These are phyloP conservation scores for Nomada fucata DNA, from an alignment of 2,888 invertebrate genomes.

Conservation along the genomic window DNA sequence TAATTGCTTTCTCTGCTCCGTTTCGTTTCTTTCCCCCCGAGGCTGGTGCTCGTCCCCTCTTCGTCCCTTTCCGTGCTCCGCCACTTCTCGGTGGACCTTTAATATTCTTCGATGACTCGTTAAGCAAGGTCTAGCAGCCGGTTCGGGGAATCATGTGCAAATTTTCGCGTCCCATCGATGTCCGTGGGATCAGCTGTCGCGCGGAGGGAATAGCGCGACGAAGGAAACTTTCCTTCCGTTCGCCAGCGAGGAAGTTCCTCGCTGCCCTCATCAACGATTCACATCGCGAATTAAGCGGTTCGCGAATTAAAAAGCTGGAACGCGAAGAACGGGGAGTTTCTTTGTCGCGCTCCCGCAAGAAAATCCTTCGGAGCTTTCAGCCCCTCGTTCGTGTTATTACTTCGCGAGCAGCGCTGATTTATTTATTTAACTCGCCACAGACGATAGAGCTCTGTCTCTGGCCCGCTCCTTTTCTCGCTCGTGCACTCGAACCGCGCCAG, in stretches of 20 bases:
- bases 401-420: constrained; percentile 40
- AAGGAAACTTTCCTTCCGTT: constrained; percentile 14
- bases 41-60: too few species aligned
- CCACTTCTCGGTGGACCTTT: too few species aligned
- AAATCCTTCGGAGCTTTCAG: constrained; percentile 38
- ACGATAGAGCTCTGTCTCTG: neutral
- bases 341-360: constrained; percentile 27
- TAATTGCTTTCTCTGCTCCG: constrained; percentile 28
- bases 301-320: constrained; percentile 55
- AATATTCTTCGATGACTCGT: neutral
- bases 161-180: neutral
- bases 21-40: constrained; percentile 7
- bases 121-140: neutral
- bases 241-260: neutral
- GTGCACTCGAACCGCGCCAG: neutral
- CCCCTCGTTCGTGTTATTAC: constrained; percentile 34
- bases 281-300: constrained; percentile 57
- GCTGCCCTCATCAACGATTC: constrained; percentile 49
- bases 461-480: neutral
- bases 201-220: neutral
- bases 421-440: constrained; percentile 43
- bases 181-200: neutral
- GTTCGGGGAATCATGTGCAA: neutral
- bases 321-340: constrained; percentile 48
- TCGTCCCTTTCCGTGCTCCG: neutral